phyloP scores from a whole-genome alignment of 2,113 vertebrate species.

The Craseonycteris thonglongyai region DNA sequence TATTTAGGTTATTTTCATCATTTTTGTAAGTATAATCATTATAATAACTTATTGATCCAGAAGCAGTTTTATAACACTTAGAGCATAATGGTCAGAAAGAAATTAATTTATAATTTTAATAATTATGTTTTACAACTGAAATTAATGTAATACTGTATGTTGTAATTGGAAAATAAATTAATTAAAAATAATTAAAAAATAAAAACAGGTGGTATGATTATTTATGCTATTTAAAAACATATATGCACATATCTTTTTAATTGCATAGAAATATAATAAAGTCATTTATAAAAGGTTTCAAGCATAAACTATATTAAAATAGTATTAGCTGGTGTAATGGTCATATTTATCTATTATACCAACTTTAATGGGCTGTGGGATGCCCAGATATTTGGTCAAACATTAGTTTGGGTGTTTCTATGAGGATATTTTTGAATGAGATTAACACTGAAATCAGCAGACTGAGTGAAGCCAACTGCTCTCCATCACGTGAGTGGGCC shows the following conservation, averaged over 20 bases:
- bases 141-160: neutral
- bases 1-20: neutral
- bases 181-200: neutral
- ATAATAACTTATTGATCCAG: neutral
- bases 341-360: neutral
- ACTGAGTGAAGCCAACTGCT: neutral
- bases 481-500: neutral
- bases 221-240: too few species aligned
- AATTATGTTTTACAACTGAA: neutral
- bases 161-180: neutral
- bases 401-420: neutral
- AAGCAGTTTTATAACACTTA: neutral
- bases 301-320: neutral
- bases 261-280: neutral
- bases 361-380: neutral
- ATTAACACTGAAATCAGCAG: neutral
- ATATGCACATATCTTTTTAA: neutral
- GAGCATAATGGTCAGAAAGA: neutral
- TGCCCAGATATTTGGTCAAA: neutral
- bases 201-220: neutral
- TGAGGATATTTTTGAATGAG: neutral
- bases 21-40: neutral
- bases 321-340: neutral
- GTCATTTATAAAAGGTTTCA: neutral
- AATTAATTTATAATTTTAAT: neutral